Evolutionary conservation across 2,888 invertebrate genomes (phyloP), one percentile per base, ranked within the genome.

Genomic region (Malachius bipustulatus): DNA sequence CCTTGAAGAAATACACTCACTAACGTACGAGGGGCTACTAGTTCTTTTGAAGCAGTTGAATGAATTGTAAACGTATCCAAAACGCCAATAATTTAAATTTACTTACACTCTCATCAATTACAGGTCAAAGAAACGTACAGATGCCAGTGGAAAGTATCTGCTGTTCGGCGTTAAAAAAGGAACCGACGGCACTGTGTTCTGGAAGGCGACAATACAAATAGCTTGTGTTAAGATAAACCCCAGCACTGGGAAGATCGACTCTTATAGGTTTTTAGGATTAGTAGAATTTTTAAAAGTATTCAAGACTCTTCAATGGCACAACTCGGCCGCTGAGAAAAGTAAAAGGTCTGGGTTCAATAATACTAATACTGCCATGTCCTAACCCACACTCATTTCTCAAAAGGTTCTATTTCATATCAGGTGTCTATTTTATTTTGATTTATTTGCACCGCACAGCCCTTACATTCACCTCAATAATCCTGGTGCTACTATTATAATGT

Each of bases 131-230:
- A 69, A 70, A 47, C 75, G 71, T 47, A 63, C 71, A 40, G 75
- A 75, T 56, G 57, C 65, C 3, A 65, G 68, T 47, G 77, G 76
- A 1, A 74, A 75, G 49, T 73, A 72, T 50, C 55, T 79, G 15
- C 57, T 75, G 26, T 80, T 80, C 60, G 69, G 71, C 30, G 67
- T 80, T 2, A 74, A 75, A 51, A 69, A 68, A 42, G 77, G 75
- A 2, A 70, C 74, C 3, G 77, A 77, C 51, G 62, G 69, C 0
- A 68, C 75, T 1, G 52, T 77, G 14, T 60, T 79, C 19, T 81
- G 81, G 81, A 78, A 77, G 53, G 75, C 73, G 1, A 76, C 75
- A 1, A 72, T 79, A 1, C 66, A 71, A 53, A 72, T 81, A 45
- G 73, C 70, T 15, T 75, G 75, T 47, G 66, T 73, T n/a, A 72